These are phyloP conservation scores for Halocaridina rubra DNA, from an alignment of 2,888 invertebrate species.

Conservation along the genomic window DNA sequence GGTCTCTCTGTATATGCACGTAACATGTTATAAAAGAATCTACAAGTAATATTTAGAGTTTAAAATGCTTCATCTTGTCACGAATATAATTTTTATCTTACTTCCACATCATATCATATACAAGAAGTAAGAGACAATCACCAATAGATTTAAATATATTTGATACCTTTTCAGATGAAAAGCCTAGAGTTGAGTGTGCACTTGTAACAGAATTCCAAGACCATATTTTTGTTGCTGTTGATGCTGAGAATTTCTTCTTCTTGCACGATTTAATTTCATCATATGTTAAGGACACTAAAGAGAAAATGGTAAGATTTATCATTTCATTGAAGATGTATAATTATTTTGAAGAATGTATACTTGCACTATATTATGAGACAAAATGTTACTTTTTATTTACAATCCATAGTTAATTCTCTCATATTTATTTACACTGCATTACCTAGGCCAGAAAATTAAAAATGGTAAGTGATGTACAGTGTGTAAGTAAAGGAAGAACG, in stretches of 20 bases:
- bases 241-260: constrained; percentile 94
- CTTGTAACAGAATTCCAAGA: constrained; percentile 99
- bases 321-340: too few species aligned
- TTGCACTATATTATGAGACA: too few species aligned
- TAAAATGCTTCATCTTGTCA: too few species aligned
- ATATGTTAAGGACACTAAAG: constrained; percentile 80
- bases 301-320: constrained; percentile 68
- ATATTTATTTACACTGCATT: constrained; percentile 33
- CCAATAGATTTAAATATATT: too few species aligned
- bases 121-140: not conserved
- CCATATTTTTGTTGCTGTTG: constrained; percentile 97
- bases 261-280: constrained; percentile 96
- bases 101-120: too few species aligned
- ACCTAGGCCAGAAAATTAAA: constrained; percentile 45
- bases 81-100: too few species aligned
- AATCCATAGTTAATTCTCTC: not conserved
- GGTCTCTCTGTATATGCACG: too few species aligned
- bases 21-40: too few species aligned
- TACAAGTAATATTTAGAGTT: too few species aligned
- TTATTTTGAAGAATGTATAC: too few species aligned
- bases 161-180: constrained; percentile 70
- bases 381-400: too few species aligned
- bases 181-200: constrained; percentile 93
- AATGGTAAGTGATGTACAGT: constrained; percentile 40
- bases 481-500: too few species aligned